Evolutionary conservation across 2,888 invertebrate species (phyloP), one percentile per base, ranked within the genome.

Genomic region (Spisula subtruncata): DNA sequence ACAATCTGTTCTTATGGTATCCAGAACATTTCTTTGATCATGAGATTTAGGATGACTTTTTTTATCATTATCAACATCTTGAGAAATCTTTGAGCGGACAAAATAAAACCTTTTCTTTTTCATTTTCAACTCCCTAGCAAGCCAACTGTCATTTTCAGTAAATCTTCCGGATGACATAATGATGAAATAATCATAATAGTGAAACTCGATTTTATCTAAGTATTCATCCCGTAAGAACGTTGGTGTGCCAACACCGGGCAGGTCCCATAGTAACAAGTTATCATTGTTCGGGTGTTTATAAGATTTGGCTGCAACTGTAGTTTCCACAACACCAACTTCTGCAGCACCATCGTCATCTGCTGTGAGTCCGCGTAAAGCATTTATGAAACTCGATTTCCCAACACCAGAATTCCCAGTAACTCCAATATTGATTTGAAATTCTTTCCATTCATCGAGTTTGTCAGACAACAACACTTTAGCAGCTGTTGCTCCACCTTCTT

Each of bases 181-280:
- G 16, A 92, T 56, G 79, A 89, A 92, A 51, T 89, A 90, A 80
- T 92, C 92, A 81, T 86, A 92, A 16, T 56, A 46, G 14, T 87
- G 56, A 16, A 66, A 86, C 18, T 66, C 54, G 46, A 90, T 84
- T 16, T 54, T 56, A 32, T 66, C 79, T 0, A 86, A 32, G 75
- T 91, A 91, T 1, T 16, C 48, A 32, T 88, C 35, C 25, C 86
- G 81, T 18, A 87, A 84, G 60, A 85, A 92, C n/a, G 71, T 87
- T 0, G 90, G 92, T 14, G 92, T 90, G 29, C 92, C 92, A 18
- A 89, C 81, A 89, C 92, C 93, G 1, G 93, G 93, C 2, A 93
- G 54, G 79, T 93, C 93, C 87, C 89, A 92, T 25, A 92, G 84
- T 10, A 87, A 51, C 5, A 91, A 29, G 12, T 81, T 54, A 41